Evolutionary conservation across 2,113 vertebrate genomes (phyloP).

Genomic region (Guaruba guarouba): DNA sequence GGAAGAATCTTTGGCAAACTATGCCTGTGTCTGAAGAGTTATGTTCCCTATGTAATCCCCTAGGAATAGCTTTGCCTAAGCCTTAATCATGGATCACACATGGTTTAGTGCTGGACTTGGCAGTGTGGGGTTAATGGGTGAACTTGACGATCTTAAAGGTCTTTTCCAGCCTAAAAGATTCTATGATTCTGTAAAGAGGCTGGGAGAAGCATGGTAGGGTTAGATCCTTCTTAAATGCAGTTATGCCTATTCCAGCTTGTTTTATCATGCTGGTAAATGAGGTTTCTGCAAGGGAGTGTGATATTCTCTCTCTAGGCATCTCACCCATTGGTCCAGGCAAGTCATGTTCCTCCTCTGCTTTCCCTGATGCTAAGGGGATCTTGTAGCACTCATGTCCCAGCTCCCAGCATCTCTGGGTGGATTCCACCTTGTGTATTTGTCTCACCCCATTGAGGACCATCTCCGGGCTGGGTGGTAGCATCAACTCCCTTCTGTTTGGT

Average conservation of each 20-base stretch:
- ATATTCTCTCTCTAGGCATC: accelerated
- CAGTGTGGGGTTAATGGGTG: neutral
- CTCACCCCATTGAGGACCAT: accelerated
- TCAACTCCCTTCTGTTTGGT: neutral
- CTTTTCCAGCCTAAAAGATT: neutral
- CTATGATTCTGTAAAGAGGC: neutral
- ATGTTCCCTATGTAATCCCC: neutral
- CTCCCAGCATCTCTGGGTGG: accelerated
- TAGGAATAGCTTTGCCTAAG: neutral
- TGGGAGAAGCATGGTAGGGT: neutral
- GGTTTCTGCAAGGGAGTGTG: neutral
- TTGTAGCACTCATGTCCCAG: accelerated
- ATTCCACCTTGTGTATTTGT: neutral
- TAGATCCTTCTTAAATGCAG: neutral
- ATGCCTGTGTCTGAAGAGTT: neutral
- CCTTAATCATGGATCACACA: neutral
- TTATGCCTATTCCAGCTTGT: neutral
- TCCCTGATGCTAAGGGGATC: neutral
- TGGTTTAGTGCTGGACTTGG: neutral
- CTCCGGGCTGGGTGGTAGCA: neutral
- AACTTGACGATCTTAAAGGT: neutral
- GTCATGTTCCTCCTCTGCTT: neutral
- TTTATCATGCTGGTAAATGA: neutral
- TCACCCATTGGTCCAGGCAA: neutral
- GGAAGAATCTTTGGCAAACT: neutral